Conservation (phyloP, 37 sponge, comb jelly and placozoan species). For the Amphimedon queenslandica region DNA sequence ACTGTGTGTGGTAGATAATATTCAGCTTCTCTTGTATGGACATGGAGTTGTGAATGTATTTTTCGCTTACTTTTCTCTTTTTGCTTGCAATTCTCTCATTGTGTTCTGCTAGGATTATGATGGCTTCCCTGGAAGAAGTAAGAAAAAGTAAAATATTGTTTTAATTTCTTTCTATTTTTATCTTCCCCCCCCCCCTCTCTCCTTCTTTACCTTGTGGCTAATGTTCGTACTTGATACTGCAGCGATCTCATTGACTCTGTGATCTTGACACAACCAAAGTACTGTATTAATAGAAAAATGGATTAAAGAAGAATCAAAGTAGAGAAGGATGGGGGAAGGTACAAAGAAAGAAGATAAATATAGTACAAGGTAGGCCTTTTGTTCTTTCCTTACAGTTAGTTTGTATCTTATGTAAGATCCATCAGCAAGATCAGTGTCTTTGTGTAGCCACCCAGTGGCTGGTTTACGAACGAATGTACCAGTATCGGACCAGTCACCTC, state of each 20-base stretch:
- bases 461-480: slow-evolving; percentile 81
- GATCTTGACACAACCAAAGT: slow-evolving; percentile 61
- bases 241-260: slow-evolving; percentile 69
- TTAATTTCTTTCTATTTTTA: no score
- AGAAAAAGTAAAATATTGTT: no score
- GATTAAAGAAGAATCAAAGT: slow-evolving; percentile 15
- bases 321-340: slow-evolving; percentile 5
- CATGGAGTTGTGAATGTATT: no score
- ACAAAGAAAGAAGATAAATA: not conserved
- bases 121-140: slow-evolving; percentile 66
- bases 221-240: slow-evolving; percentile 49
- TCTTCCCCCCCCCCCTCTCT: no score
- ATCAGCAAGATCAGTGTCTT: slow-evolving; percentile 48
- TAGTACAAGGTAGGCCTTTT: not conserved
- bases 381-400: slow-evolving; percentile 29
- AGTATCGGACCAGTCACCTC: slow-evolving; percentile 55
- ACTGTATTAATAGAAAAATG: slow-evolving; percentile 49
- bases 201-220: slow-evolving; percentile 55
- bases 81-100: slow-evolving; percentile 36
- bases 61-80: slow-evolving; percentile 57
- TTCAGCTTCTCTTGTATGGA: no score
- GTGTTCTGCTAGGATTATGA: slow-evolving; percentile 56
- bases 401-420: slow-evolving; percentile 55
- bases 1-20: no score
- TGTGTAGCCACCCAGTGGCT: slow-evolving; percentile 74